Conservation (phyloP, 2,888 invertebrate species). For the Drosophila phalerata region DNA sequence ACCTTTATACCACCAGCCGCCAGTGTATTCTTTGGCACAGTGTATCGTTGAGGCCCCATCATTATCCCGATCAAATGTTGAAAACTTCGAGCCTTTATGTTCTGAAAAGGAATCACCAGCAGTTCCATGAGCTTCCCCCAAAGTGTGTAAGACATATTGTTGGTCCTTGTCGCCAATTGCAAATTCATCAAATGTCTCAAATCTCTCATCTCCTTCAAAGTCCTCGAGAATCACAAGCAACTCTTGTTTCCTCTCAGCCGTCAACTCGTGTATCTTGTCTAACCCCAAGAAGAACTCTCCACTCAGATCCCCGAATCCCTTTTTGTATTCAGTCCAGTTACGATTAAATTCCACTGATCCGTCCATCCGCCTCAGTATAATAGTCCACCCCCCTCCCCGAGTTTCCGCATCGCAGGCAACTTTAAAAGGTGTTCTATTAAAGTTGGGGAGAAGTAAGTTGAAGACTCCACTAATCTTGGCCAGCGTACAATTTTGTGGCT, state of each 20-base stretch:
- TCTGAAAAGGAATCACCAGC: no score
- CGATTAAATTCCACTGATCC: no score
- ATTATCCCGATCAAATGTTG: no score
- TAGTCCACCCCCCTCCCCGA: neutral
- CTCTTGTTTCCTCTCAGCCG: neutral
- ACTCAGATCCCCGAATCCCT: neutral
- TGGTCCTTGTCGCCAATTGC: neutral
- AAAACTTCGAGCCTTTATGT: no score
- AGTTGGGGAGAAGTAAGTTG: neutral
- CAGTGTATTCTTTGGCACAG: no score
- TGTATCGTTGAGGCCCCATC: no score
- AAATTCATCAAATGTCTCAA: neutral
- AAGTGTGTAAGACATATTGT: neutral
- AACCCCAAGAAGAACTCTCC: conserved; percentile 13
- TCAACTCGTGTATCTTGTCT: conserved; percentile 13
- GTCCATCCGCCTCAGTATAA: neutral
- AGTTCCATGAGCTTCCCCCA: no score
- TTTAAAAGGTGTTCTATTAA: neutral
- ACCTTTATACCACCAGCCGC: no score
- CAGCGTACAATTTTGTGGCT: neutral
- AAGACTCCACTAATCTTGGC: neutral
- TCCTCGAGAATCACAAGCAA: conserved; percentile 11
- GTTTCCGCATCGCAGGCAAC: conserved; percentile 3
- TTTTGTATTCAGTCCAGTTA: neutral
- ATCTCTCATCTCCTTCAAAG: neutral